phyloP scores from a whole-genome alignment of 2,888 invertebrate species.

The Muschampia staudingeri region DNA sequence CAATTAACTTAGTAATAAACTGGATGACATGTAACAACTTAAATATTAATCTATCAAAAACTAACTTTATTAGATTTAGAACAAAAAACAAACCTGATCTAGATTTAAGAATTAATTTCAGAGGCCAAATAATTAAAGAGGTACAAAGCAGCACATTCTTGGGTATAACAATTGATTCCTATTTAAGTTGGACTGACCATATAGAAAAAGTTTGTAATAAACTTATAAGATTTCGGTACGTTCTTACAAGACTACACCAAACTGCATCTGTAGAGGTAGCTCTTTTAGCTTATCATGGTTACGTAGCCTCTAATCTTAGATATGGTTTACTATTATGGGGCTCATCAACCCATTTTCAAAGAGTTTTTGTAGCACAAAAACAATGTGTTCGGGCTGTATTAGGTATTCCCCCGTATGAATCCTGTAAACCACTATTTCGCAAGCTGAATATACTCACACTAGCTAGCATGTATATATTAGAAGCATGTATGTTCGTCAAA shows the following conservation, averaged over 20 bases:
- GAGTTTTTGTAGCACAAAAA: constrained; percentile 27
- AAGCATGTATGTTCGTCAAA: not conserved
- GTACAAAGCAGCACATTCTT: not conserved
- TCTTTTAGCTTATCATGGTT: constrained; percentile 19
- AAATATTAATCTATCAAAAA: not conserved
- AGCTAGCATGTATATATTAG: constrained; percentile 16
- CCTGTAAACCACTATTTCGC: constrained; percentile 24
- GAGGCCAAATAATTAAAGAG: not conserved
- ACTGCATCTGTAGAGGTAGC: not conserved
- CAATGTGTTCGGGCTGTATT: not conserved
- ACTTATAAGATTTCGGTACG: not conserved
- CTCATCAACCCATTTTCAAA: not conserved
- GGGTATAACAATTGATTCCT: too few relatives aligned
- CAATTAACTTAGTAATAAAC: not conserved
- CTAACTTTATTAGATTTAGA: not conserved
- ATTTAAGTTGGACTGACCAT: not conserved
- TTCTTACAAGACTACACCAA: not conserved
- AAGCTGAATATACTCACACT: constrained; percentile 8
- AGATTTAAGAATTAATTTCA: not conserved
- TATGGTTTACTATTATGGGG: constrained; percentile 42
- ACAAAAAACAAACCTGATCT: not conserved
- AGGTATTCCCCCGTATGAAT: constrained; percentile 20
- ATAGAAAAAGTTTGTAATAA: not conserved
- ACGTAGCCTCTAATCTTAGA: constrained; percentile 5
- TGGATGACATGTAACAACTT: constrained; percentile 19